Base-by-base conservation (phyloP, 1,140 invertebrate genomes). In the Physella acuta region DNA sequence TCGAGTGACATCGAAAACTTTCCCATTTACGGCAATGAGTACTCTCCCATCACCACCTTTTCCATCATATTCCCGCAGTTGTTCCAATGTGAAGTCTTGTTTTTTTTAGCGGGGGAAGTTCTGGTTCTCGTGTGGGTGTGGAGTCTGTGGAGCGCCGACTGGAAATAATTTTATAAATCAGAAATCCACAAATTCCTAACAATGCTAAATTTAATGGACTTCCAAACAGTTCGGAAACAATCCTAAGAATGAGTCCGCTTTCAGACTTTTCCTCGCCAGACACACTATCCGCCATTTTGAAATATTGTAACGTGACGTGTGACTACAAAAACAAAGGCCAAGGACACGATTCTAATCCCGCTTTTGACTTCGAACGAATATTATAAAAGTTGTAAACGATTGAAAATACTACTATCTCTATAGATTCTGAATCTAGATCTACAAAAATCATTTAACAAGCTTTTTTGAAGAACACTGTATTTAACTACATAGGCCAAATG, bases 1-100 rank as follows among this genome's bases (percentile, higher is more conserved):
- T 82, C 90, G 90, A 3, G 95, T 98, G 59, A 94, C 94, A 86
- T 99, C 97, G 86, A 95, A 99, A 44, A 99, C 91, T 87, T 91
- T 95, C 14, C 94, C 93, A 84, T 98, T 97, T 30, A 98, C 93
- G 20, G 93, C 96, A 37, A 99, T 88, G 66, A 98, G 88, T 64
- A 98, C 90, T 62, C 96, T 87, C 28, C 93, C 93, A 81, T 97
- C 93, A 30, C 76, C 75, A 36, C 88, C 88, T 84, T 97, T 92
- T 14, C 88, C 88, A 83, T 98, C 92, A 82, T 91, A 98, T 74
- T 91, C 88, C 69, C 89, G 90, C 31, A 99, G 85, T 83, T 99
- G 94, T 78, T 93, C 89, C 33, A 94, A 84, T 0, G 93, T 96
- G 87, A 98, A 96, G 82, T 99, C 96, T 76, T 90, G 89, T 78